Evolutionary conservation across 35 echinoderm and acorn worm species (phyloP).

Genomic region (Patiria miniata): DNA sequence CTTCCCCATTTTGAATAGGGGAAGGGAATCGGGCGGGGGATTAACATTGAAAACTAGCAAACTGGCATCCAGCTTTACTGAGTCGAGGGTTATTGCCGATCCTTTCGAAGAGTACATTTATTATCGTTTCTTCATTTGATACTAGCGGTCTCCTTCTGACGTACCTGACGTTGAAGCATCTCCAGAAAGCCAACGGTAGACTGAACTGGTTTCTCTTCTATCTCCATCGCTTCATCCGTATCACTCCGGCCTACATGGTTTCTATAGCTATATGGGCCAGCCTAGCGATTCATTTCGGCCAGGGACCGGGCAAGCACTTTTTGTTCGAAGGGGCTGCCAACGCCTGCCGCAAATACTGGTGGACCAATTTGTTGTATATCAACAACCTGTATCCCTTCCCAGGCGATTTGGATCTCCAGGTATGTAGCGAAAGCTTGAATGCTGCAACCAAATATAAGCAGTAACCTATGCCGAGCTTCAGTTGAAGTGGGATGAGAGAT

Average conservation of each 20-base stretch:
- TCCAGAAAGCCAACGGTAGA: constrained; percentile 52
- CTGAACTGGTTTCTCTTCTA: constrained; percentile 82
- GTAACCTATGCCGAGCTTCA: background rate
- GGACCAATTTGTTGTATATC: constrained; percentile 88
- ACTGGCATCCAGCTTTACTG: too few relatives aligned
- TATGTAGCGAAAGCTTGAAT: background rate
- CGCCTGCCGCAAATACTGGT: constrained; percentile 78
- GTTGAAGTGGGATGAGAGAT: too few relatives aligned
- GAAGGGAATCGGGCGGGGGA: too few relatives aligned
- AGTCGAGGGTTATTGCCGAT: too few relatives aligned
- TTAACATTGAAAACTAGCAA: too few relatives aligned
- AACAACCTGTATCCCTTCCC: constrained; percentile 83
- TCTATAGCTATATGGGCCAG: constrained; percentile 42
- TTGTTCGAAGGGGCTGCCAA: background rate
- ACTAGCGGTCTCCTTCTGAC: constrained; percentile 78
- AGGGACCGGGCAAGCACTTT: constrained; percentile 19
- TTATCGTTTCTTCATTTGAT: background rate
- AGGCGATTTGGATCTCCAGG: background rate
- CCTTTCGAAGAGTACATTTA: too few relatives aligned
- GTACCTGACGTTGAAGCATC: constrained; percentile 70
- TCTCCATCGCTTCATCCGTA: constrained; percentile 76
- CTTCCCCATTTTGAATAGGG: too few relatives aligned
- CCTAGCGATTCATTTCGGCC: constrained; percentile 49
- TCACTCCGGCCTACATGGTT: constrained; percentile 84
- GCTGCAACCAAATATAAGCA: background rate